Evolutionary conservation across 2,113 vertebrate genomes (phyloP).

Genomic region (Danionella cerebrum): DNA sequence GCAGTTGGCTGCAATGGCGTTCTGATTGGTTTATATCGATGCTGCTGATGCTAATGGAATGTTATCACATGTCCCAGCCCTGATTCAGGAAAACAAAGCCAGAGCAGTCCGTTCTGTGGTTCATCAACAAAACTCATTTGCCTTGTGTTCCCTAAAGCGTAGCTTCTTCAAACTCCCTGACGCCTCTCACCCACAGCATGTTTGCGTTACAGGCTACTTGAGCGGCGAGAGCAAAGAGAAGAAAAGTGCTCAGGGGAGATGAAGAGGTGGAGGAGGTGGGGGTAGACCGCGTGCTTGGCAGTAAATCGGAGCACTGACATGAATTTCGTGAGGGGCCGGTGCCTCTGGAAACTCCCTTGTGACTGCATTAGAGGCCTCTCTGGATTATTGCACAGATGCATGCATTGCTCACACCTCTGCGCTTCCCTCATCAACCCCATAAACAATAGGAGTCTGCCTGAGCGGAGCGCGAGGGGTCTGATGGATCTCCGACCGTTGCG

Average conservation of each 20-base stretch:
- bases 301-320: conserved; percentile 39
- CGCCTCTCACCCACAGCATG: conserved; percentile 27
- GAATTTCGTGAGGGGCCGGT: conserved; percentile 33
- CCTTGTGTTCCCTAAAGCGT: conserved; percentile 5
- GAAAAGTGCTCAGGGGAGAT: conserved; percentile 9
- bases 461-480: not conserved
- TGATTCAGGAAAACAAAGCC: too few species aligned
- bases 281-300: conserved; percentile 19
- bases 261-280: conserved; percentile 8
- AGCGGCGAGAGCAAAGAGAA: conserved; percentile 22
- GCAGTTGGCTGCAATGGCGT: too few species aligned
- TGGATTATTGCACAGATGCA: not conserved
- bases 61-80: too few species aligned
- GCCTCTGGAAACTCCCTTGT: conserved; percentile 38
- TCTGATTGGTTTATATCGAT: too few species aligned
- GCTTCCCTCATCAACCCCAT: not conserved
- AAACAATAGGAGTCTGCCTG: not conserved
- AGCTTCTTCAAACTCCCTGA: not conserved
- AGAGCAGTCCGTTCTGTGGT: too few species aligned
- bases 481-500: too few species aligned
- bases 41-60: too few species aligned
- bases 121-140: not conserved
- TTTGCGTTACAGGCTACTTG: conserved; percentile 36
- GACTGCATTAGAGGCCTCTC: conserved; percentile 15
- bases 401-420: not conserved